Evolutionary conservation across 92 coral and sea anemone species (phyloP), one percentile per base, ranked within the genome.

Genomic region (Epizoanthus illoricatus): DNA sequence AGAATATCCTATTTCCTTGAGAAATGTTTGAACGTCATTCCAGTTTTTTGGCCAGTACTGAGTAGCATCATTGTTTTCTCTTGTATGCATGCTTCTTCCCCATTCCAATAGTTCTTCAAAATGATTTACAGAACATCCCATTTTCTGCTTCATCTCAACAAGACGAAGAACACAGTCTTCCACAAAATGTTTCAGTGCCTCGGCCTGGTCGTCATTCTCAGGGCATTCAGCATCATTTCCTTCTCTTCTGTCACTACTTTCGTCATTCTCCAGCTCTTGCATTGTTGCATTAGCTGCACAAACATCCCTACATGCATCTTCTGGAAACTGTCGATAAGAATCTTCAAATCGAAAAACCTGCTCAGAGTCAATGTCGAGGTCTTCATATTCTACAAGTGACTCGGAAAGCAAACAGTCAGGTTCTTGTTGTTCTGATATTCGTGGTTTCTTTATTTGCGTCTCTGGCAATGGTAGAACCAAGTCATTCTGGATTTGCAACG

Each of bases 21-120:
- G 55, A 11, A 89, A 56, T 8, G 18, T 20, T 71, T 60, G 87
- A 11, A 85, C 88, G 45, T 88, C 75, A 43, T 81, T 49, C 91
- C 91, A 88, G 63, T 21, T 23, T 21, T 65, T 36, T 33, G 91
- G 88, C 91, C 91, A 88, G 75, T 80, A 57, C 23, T 60, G 17
- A 5, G 7, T 65, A 23, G 69, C 79, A 40, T 69, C 80, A 16
- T 40, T 17, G 80, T 87, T 87, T 43, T 74, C 75, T 12, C 67
- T 24, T 10, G 58, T 42, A 82, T 81, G 84, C 11, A 87, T 23
- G 3, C 55, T 21, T 45, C 66, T 58, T 54, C 87, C 90, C 87
- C 90, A 87, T 33, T 75, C 60, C 58, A 87, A 41, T 52, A 83
- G 56, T 43, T 87, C 87, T 61, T 82, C 90, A 57, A 87, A 82